Base-by-base conservation (phyloP, 2,888 invertebrate species). In the Halocaridina rubra region DNA sequence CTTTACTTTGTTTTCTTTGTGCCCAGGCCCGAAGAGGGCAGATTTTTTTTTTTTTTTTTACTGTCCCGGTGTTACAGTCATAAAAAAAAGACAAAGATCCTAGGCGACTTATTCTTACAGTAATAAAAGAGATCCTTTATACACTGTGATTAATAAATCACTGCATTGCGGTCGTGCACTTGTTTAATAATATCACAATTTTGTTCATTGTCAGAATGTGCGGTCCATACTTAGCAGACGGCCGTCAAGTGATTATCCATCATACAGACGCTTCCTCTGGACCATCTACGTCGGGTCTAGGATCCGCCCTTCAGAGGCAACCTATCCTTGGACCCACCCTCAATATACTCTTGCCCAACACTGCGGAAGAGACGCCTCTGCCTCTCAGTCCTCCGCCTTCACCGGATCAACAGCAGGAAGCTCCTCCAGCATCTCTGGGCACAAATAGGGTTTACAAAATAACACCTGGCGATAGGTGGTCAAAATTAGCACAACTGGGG, bases 41-140 rank as follows among this genome's bases (percentile, higher is more conserved):
- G n/a, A n/a, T n/a, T n/a, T n/a, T n/a, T n/a, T n/a, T n/a, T n/a
- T n/a, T n/a, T n/a, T n/a, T n/a, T n/a, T n/a, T n/a, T n/a, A n/a
- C n/a, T n/a, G n/a, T n/a, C n/a, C n/a, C n/a, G n/a, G n/a, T n/a
- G n/a, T n/a, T n/a, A n/a, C n/a, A n/a, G n/a, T n/a, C n/a, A n/a
- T n/a, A n/a, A n/a, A n/a, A n/a, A n/a, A n/a, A 89, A 89, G 74
- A 90, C 90, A 13, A 90, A 89, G 4, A 92, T 92, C 2, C 93
- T 93, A 1, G 91, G 91, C n/a, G 92, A 8, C 22, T 4, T 57
- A 8, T 57, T 5, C 22, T 5, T 59, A 13, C 22, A 13, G n/a
- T 5, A 19, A 13, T 59, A 13, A 19, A 13, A 19, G 13, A 19
- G 13, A 19, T 5, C 22, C 5, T 59, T 5, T 59, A 13, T 59